Base-by-base conservation (phyloP, 2,113 vertebrate genomes). In the Nothobranchius furzeri region DNA sequence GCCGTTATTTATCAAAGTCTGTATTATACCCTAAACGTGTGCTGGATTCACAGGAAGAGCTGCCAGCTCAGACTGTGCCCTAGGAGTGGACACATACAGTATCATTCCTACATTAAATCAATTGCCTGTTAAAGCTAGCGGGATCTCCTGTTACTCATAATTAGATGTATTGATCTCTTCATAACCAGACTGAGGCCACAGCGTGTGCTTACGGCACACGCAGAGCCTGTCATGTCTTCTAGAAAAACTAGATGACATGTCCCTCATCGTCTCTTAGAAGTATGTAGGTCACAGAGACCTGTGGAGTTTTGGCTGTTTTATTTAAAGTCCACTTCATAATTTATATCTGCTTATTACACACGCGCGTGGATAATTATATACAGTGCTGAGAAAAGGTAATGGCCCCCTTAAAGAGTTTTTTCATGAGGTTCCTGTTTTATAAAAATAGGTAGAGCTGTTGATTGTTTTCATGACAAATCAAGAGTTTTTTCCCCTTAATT, bases 121-220 rank as follows among this genome's bases (percentile, higher is more conserved):
- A 73, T 82, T 57, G 68, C 52, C 65, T 76, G 79, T 84, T 85
- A 81, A 85, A 87, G 75, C 86, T 54, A 42, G 17, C 56, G 48
- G 73, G 68, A 76, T 82, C 79, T 92, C 73, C 62, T 68, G 57
- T 91, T 89, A 83, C 86, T 74, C 51, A 84, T 86, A 83, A 90
- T 91, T 73, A 89, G 76, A 87, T 75, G 25, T 70, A 90, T 84
- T 63, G 85, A 87, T 86, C 65, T 12, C 45, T 51, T 68, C 30
- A 42, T 60, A 74, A 65, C 73, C 73, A 70, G 68, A 78, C 60
- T 54, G 60, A 84, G 76, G 66, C 79, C 82, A 82, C 73, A 81
- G 42, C 67, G 53, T 66, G 76, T 75, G 60, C 47, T 49, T 68
- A 65, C 45, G 56, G 57, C 63, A 53, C 57, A 64, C 68, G 68